Base-by-base conservation (phyloP, 2,888 invertebrate species). In the Paralinhomoeus sp. region DNA sequence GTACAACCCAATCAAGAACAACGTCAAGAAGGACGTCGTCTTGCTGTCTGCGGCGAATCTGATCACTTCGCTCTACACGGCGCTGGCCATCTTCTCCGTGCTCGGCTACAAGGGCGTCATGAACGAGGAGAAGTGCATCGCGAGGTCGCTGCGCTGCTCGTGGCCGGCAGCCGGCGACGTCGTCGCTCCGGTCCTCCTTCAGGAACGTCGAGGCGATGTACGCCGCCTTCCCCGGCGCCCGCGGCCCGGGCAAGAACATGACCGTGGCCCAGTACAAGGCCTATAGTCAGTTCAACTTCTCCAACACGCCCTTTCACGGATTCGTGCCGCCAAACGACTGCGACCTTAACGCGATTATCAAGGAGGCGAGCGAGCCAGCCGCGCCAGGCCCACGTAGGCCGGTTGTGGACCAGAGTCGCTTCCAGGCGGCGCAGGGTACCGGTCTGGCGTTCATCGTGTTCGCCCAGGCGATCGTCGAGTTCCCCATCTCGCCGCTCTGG, bases 391-490 rank as follows among this genome's bases (percentile, higher is more conserved):
- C n/a, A n/a, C n/a, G n/a, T n/a, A n/a, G n/a, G n/a, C n/a, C n/a
- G n/a, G 27, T 27, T 12, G 27, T 27, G 7, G 27, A 27, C 12
- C 12, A 27, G 7, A 12, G 7, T 27, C 12, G 7, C 27, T 63
- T 67, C 13, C 68, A 84, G 82, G 87, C 85, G 23, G 87, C 85
- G 27, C 84, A 87, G 68, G 89, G 89, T 40, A 89, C 87, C 1
- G 89, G 89, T 1, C 67, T 89, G 40, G 89, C 87, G 1, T 89
- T 89, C 66, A 85, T 89, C 50, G 83, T 89, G n/a, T 87, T 89
- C 68, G 87, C 89, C 0, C 83, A 89, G 64, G 89, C 87, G 7
- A 87, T 89, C 57, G 78, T 85, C 27, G 81, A 85, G 66, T 71
- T 89, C 53, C 85, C 87, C 0, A 80, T 80, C 2, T 80, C 85